Base-by-base conservation (phyloP, 2,113 vertebrate species). In the Dermatemys mawii region DNA sequence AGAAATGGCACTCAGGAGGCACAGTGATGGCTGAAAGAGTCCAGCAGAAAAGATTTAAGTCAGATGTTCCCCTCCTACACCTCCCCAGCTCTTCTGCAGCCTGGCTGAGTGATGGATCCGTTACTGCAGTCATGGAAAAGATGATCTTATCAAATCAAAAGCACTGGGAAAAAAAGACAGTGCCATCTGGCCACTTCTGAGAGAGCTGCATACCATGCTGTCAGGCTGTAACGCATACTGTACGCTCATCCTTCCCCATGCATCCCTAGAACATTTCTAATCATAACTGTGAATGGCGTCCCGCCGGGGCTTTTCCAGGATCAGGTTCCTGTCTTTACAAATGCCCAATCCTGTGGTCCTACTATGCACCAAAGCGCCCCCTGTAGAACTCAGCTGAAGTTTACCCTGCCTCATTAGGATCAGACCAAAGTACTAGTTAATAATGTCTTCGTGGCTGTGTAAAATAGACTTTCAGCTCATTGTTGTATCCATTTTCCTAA, bases 241-340 rank as follows among this genome's bases (percentile, higher is more conserved):
- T 19, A 8, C 48, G 1, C 44, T 48, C 92, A 12, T 29, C 93
- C 93, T 84, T 95, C 94, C 91, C 90, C 93, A 88, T 0, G 22
- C 96, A 95, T 97, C 97, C 95, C 96, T 96, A 93, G 95, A 93
- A 63, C 94, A 83, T 95, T 97, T 97, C 94, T 96, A 97, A 97
- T 92, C 95, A 96, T 97, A 96, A 97, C 94, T 97, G 97, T 94
- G 97, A 96, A 97, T 53, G 94, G 96, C 86, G 86, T 96, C 95
- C 96, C 0, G 1, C 86, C 8, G 95, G 95, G 0, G 94, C 92
- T 88, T 94, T 90, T 51, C 93, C 87, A 94, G 94, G 95, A 93
- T 97, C 95, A 24, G 82, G 88, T 97, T 97, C 80, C 83, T 19
- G 35, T 49, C 84, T 70, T 70, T 49, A 3, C 32, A 73, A 87